These are phyloP conservation scores for Bombyx huttoni DNA, from an alignment of 2,888 invertebrate species.

Conservation along the genomic window DNA sequence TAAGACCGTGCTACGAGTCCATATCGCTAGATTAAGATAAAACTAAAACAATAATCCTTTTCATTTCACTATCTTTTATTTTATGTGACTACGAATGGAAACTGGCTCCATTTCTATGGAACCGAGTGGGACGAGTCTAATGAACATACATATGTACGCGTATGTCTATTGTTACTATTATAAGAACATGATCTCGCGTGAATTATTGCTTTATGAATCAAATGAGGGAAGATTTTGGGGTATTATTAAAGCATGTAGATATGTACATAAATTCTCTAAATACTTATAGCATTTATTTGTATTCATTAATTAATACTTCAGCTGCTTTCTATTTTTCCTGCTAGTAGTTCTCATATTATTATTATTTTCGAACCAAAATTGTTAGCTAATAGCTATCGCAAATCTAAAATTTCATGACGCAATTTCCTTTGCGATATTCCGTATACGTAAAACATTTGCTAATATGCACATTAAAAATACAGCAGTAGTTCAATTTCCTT, in stretches of 20 bases:
- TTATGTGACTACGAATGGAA: constrained; percentile 44
- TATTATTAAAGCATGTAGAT: too few species aligned
- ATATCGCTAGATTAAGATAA: constrained; percentile 67
- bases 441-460: too few species aligned
- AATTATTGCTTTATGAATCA: constrained; percentile 15
- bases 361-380: too few species aligned
- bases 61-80: constrained; percentile 60
- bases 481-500: neutral
- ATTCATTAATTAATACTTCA: too few species aligned
- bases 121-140: constrained; percentile 46
- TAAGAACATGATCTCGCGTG: constrained; percentile 23
- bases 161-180: constrained; percentile 30
- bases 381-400: too few species aligned
- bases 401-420: too few species aligned
- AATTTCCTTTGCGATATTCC: too few species aligned
- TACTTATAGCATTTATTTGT: too few species aligned
- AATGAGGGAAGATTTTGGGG: neutral
- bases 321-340: too few species aligned
- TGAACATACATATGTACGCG: constrained; percentile 31
- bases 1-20: constrained; percentile 34
- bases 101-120: constrained; percentile 43
- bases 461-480: too few species aligned
- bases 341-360: too few species aligned
- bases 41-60: constrained; percentile 72
- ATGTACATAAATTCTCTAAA: too few species aligned